Evolutionary conservation across 2,797 vertebrate genomes (phyloP), one percentile per base, ranked within the genome.

Genomic region (Chrosomus eos): DNA sequence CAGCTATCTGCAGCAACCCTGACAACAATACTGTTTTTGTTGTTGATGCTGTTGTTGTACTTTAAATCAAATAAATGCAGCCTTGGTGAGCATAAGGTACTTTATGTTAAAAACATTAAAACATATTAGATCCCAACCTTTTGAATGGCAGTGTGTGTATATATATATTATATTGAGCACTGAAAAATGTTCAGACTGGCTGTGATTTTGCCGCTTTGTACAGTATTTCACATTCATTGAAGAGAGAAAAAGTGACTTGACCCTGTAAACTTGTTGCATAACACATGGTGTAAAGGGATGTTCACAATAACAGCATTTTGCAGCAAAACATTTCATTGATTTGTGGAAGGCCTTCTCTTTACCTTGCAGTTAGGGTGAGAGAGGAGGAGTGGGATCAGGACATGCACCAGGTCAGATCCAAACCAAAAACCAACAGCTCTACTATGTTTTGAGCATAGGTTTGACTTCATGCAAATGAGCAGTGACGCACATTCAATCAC

Each of bases 261-360:
- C n/a, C n/a, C 40, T 62, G n/a, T 9, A 28, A 10, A 28, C 55
- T 21, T 62, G 75, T 78, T 43, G 55, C 16, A 62, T 62, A 18
- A 43, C 55, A 38, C 51, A 36, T 75, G 74, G 33, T 76, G 74
- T 76, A 76, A 58, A 78, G 16, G 1, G 1, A 38, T 31, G 38
- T 43, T 62, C 55, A 78, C n/a, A 62, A 62, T 78, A 16, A 21
- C 58, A 78, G 55, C n/a, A 62, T 78, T 62, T 62, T 43, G 16
- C 75, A 78, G 38, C n/a, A 28, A 28, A 43, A 43, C 5, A 0
- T 62, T 19, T 38, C 3, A 0, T 8, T 16, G 14, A 58, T 26
- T 74, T 74, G 45, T 31, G 70, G 11, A 71, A 13, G 13, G 26
- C 3, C 14, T 48, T 48, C 1, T 10, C 9, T 36, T 5, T 7